Conservation (phyloP, 2,888 invertebrate genomes). For the Andrena bicolor region DNA sequence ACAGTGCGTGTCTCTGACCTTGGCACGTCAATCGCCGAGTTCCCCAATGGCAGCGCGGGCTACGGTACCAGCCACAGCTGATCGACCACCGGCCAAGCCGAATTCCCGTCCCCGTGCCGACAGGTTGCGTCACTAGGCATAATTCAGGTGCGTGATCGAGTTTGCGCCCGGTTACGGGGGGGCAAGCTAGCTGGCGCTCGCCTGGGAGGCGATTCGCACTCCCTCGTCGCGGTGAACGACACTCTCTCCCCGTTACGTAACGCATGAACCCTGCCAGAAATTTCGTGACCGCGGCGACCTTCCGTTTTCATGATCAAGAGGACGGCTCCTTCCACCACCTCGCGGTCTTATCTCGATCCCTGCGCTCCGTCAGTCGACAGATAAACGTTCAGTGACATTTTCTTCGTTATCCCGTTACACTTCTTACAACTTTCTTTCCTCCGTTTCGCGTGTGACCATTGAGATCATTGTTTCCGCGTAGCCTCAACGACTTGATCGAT, state of each 20-base stretch:
- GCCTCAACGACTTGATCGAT: no score
- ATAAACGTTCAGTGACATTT: no score
- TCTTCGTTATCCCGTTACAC: no score
- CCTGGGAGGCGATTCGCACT: not conserved
- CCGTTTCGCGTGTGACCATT: no score
- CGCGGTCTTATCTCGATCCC: no score
- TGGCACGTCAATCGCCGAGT: conserved; percentile 49
- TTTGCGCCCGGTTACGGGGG: not conserved
- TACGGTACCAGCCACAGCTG: conserved; percentile 53
- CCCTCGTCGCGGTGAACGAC: conserved; percentile 28
- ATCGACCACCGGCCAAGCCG: conserved; percentile 46
- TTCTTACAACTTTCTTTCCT: no score
- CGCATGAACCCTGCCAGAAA: not conserved
- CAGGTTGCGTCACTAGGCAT: conserved; percentile 28
- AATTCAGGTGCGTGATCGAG: conserved; percentile 49
- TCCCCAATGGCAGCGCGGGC: conserved; percentile 51
- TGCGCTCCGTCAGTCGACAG: no score
- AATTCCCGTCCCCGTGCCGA: conserved; percentile 16
- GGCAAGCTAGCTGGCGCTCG: conserved; percentile 1
- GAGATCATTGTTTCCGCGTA: no score
- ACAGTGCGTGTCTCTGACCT: conserved; percentile 64
- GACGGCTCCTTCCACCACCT: no score
- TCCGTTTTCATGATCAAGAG: not conserved
- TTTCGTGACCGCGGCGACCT: not conserved
- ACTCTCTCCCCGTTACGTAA: conserved; percentile 34